Evolutionary conservation across 2,797 vertebrate genomes (phyloP).

Genomic region (Darevskia mixta): DNA sequence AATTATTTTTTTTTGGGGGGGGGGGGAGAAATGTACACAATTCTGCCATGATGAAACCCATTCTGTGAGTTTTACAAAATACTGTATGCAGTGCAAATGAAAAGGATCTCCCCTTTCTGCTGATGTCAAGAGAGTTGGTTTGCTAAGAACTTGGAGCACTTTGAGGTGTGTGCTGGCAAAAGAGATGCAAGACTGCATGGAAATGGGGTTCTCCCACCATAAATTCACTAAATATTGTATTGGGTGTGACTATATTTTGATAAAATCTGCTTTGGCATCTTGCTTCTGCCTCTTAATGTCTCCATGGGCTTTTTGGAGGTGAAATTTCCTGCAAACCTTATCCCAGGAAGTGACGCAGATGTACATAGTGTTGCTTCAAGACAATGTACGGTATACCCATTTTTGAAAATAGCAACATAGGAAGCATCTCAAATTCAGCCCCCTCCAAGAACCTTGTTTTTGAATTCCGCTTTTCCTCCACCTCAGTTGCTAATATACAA

Average conservation of each 20-base stretch:
- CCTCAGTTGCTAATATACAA: not conserved
- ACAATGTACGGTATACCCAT: not conserved
- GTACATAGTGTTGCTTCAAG: not conserved
- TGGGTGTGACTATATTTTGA: not conserved
- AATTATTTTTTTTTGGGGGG: not conserved
- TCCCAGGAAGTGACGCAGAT: not conserved
- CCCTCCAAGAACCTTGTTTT: not conserved
- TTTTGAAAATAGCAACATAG: not conserved
- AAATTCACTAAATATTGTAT: not conserved
- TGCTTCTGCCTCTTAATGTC: not conserved
- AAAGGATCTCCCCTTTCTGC: not conserved
- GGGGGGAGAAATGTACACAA: not conserved
- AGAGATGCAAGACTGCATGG: not conserved
- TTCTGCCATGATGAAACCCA: not conserved
- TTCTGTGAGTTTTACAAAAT: not conserved
- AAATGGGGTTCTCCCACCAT: not conserved
- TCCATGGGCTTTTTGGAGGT: not conserved
- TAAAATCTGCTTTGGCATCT: not conserved
- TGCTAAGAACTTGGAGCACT: not conserved
- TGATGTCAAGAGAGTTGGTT: not conserved
- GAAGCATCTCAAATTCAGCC: not conserved
- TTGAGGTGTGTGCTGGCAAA: not conserved
- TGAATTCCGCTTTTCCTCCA: not conserved
- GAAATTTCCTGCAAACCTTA: not conserved
- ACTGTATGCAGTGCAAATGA: not conserved